Conservation (phyloP, 1,140 invertebrate species). For the Pemphigus obesinymphae region DNA sequence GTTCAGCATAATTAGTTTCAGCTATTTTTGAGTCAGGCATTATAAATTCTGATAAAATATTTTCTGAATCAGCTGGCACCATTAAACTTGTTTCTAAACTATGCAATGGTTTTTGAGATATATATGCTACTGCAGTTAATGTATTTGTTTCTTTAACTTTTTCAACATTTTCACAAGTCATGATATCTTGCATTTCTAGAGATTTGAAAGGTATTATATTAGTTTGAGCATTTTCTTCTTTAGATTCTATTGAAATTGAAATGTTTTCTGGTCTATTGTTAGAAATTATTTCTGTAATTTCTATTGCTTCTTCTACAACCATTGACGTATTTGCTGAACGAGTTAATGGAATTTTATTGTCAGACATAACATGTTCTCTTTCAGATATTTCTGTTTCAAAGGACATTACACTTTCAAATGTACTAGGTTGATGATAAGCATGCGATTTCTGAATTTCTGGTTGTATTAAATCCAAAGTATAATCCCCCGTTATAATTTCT, state of each 20-base stretch:
- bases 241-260: neutral
- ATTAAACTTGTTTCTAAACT: constrained; percentile 44
- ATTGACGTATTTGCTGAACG: constrained; percentile 49
- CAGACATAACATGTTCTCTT: constrained; percentile 49
- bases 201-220: constrained; percentile 17
- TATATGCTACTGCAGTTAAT: constrained; percentile 47
- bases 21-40: constrained; percentile 45
- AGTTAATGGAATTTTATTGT: constrained; percentile 45
- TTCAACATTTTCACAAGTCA: constrained; percentile 39
- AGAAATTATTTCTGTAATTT: constrained; percentile 45
- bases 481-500: constrained; percentile 1
- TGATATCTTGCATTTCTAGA: neutral
- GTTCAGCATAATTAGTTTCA: constrained; percentile 47
- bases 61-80: constrained; percentile 45
- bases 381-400: constrained; percentile 51
- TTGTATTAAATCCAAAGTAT: neutral
- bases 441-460: neutral
- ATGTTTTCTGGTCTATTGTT: constrained; percentile 45
- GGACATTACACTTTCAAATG: constrained; percentile 41
- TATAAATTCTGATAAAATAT: constrained; percentile 43
- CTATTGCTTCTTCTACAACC: constrained; percentile 45
- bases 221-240: constrained; percentile 36
- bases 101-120: constrained; percentile 43
- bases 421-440: neutral
- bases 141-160: constrained; percentile 47